Percentiles rank a stretch among this genome's conserved stretches.
phyloP scores from a whole-genome alignment of 2,888 invertebrate genomes.

The Chymomyza amoena region DNA sequence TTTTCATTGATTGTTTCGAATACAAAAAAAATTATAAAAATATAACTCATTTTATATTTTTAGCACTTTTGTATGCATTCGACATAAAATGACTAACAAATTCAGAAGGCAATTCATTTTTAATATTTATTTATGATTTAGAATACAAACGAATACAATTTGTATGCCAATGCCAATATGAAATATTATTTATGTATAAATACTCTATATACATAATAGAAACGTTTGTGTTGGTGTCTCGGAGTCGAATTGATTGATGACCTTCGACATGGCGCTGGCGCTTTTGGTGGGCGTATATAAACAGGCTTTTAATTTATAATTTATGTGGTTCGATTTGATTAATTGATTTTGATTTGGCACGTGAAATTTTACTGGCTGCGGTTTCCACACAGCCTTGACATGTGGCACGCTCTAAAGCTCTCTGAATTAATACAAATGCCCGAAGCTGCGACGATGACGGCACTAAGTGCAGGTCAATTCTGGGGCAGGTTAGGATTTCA shows the following conservation, averaged over 20 bases:
- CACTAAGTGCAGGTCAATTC: neutral
- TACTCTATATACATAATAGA: neutral
- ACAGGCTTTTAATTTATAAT: constrained; percentile 67
- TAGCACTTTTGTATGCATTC: constrained; percentile 5
- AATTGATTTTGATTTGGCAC: constrained; percentile 63
- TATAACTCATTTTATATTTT: neutral
- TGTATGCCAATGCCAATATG: constrained; percentile 21
- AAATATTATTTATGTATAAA: constrained; percentile 12
- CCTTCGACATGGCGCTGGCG: constrained; percentile 16
- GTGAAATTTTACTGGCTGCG: constrained; percentile 30
- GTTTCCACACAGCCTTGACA: constrained; percentile 61
- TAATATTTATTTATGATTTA: constrained; percentile 62
- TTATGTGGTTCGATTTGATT: constrained; percentile 65
- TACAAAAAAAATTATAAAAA: neutral
- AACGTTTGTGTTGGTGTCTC: neutral
- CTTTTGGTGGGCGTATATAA: constrained; percentile 21
- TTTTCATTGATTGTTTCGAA: neutral
- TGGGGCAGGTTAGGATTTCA: constrained; percentile 16
- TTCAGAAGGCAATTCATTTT: constrained; percentile 49
- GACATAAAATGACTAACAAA: constrained; percentile 25
- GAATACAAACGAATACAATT: constrained; percentile 43
- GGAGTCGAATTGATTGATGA: constrained; percentile 55
- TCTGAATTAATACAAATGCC: constrained; percentile 47
- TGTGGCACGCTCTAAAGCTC: constrained; percentile 32
- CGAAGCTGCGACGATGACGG: constrained; percentile 6